Base-by-base conservation (phyloP, 2,797 vertebrate genomes). In the Mallotus villosus region DNA sequence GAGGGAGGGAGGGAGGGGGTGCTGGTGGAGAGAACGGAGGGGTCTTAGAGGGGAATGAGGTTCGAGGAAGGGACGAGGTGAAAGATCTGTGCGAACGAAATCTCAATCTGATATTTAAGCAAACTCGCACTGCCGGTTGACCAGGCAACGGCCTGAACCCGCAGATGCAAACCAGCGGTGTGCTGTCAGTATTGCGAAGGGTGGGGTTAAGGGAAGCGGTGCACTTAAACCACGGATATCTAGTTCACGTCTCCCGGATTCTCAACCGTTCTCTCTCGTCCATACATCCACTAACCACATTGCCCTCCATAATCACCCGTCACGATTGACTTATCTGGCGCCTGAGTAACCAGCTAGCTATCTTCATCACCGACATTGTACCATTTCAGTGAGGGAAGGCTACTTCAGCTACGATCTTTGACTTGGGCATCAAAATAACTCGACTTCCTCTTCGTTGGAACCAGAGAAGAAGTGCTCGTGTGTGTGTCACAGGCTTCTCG, bases 151-250 rank as follows among this genome's bases (percentile, higher is more conserved):
- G 46, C 51, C 1, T 1, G 37, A 27, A 9, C 16, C 64, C 46
- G 7, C 8, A 24, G 9, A 53, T 53, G 64, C 8, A 53, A 53
- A 29, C 17, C 41, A 25, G 46, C 25, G 46, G 41, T 59, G 69
- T 64, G 51, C 53, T 65, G 25, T 69, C 67, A 51, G 37, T 72
- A 59, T 27, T 9, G 63, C 16, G 7, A 64, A 70, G 83, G 83
- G 83, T 80, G 83, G 79, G 81, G 81, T 81, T 80, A 71, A 73
- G 61, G 5, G 46, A 51, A 37, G 16, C 16, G 21, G 22, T 22
- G 6, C 57, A 22, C 57, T 59, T 59, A 9, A 66, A 66, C 24
- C 41, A 25, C 41, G 22, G 24, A 17, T 49, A 49, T 49, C 46
- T 49, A 16, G 51, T 6, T 19, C 16, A 67, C 24, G 51, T 67